Evolutionary conservation across 1,140 invertebrate species (phyloP).

Genomic region (Phymorhynchus buccinoides): DNA sequence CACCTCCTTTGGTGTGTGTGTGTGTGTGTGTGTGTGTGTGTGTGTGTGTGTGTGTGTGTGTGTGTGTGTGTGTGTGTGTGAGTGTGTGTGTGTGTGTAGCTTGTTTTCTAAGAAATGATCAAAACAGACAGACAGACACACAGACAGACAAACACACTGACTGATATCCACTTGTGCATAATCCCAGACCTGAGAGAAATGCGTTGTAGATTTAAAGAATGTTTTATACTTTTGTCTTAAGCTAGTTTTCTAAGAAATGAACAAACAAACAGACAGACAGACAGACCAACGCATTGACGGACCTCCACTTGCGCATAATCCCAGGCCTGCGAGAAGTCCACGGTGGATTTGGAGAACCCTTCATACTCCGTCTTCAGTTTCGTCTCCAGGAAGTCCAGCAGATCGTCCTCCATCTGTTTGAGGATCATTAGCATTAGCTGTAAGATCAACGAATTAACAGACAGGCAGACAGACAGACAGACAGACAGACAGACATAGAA

Average conservation of each 20-base stretch:
- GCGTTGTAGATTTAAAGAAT: too few relatives aligned
- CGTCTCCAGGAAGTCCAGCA: not conserved
- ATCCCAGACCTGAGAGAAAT: too few relatives aligned
- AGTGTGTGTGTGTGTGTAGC: not conserved
- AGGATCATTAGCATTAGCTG: not conserved
- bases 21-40: not conserved
- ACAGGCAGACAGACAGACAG: not conserved
- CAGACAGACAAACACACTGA: too few relatives aligned
- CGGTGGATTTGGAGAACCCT: not conserved
- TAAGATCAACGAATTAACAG: too few relatives aligned
- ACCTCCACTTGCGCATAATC: slow-evolving; percentile 34
- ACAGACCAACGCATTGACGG: too few relatives aligned
- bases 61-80: slow-evolving; percentile 27
- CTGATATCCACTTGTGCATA: too few relatives aligned
- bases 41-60: slow-evolving; percentile 26
- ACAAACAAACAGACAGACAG: not conserved
- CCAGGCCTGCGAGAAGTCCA: slow-evolving; percentile 15
- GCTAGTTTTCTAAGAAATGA: too few relatives aligned
- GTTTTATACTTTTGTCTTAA: too few relatives aligned
- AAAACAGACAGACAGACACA: too few relatives aligned
- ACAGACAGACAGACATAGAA: not conserved
- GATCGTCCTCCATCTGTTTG: slow-evolving; percentile 18
- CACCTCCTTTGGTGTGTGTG: not conserved
- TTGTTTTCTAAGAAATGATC: too few relatives aligned
- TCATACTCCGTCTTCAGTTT: slow-evolving; percentile 11